Conservation (phyloP, 2,797 vertebrate genomes). For the Hydrocynus forskahlii region DNA sequence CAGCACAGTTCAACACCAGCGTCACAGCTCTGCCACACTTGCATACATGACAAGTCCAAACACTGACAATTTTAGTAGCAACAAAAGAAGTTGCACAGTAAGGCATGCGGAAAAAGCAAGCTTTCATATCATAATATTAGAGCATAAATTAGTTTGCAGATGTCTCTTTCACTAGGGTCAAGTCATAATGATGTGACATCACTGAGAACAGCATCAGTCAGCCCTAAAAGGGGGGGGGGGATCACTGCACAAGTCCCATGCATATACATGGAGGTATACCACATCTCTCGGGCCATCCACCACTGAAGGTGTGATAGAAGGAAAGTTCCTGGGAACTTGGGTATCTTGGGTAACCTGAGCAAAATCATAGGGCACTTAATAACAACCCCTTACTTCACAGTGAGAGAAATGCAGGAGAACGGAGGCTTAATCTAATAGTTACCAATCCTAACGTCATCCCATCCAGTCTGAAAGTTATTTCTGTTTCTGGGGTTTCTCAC, state of each 20-base stretch:
- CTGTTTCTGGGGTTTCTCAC: slow-evolving; percentile 65
- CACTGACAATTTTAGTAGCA: neutral
- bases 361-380: slow-evolving; percentile 72
- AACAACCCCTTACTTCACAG: slow-evolving; percentile 50
- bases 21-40: neutral
- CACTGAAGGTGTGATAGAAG: slow-evolving; percentile 79
- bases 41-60: neutral
- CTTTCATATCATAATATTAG: slow-evolving; percentile 54
- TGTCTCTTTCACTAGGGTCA: slow-evolving; percentile 53
- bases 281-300: slow-evolving; percentile 77
- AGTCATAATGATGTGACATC: slow-evolving; percentile 46
- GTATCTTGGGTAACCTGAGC: slow-evolving; percentile 82
- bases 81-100: slow-evolving; percentile 30
- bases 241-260: slow-evolving; percentile 66
- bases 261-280: slow-evolving; percentile 76
- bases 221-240: neutral
- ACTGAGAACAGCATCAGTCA: slow-evolving; percentile 36
- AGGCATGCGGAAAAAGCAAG: slow-evolving; percentile 69
- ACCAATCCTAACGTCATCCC: slow-evolving; percentile 72
- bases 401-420: slow-evolving; percentile 54
- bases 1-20: neutral
- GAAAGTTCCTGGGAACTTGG: slow-evolving; percentile 74
- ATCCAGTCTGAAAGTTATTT: slow-evolving; percentile 67
- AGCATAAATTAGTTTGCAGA: slow-evolving; percentile 28
- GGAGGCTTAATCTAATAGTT: slow-evolving; percentile 66